A percentile compares a stretch with the other conserved stretches of the same genome.
Evolutionary conservation across 2,113 vertebrate species (phyloP).

Genomic region (Phylloscopus trochiloides): DNA sequence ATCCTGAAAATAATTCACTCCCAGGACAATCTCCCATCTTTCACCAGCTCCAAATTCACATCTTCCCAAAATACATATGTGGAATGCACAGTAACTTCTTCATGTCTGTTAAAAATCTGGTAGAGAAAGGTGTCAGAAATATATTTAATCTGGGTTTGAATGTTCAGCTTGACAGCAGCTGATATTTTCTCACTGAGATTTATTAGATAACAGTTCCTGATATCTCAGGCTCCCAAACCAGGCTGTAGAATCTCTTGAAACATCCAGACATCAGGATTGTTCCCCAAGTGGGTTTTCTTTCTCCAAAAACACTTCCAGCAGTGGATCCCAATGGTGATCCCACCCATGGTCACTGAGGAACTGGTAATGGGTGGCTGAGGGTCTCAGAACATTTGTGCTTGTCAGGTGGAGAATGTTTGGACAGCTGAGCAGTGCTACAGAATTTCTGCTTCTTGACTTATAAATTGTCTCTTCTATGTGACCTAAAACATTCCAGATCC

Average conservation of each 20-base stretch:
- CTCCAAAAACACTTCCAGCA: not conserved
- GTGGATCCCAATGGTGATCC: not conserved
- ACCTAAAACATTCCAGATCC: not conserved
- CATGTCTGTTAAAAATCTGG: not conserved
- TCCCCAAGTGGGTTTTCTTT: not conserved
- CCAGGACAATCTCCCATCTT: not conserved
- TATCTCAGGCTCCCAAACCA: not conserved
- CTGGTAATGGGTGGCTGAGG: not conserved
- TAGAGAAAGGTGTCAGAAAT: not conserved
- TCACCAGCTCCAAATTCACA: not conserved
- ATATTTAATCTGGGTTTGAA: not conserved
- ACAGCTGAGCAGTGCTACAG: not conserved
- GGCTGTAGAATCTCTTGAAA: not conserved
- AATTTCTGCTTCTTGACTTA: not conserved
- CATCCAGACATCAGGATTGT: not conserved
- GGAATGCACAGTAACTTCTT: not conserved
- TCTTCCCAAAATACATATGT: slow-evolving; percentile 2
- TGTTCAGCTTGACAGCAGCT: not conserved
- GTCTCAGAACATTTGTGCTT: not conserved
- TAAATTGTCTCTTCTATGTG: accelerated
- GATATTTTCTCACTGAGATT: not conserved
- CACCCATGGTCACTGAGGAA: not conserved
- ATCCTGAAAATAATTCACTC: not conserved
- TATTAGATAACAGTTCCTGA: slow-evolving; percentile 1
- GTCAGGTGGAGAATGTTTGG: not conserved